Evolutionary conservation across 2,888 invertebrate genomes (phyloP).

Genomic region (Aphidius colemani): DNA sequence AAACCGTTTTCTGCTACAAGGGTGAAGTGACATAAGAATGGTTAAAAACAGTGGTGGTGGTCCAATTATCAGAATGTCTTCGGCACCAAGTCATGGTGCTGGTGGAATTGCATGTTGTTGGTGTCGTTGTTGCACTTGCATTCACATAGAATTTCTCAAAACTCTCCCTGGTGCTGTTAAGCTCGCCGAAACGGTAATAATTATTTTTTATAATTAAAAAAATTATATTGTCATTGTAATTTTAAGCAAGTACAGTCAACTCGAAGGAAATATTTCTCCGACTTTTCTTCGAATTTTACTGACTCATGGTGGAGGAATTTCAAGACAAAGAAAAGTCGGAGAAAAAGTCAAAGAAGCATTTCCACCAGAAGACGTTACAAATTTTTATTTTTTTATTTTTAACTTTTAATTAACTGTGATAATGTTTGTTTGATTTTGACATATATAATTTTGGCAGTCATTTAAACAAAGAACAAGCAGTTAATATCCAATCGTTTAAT

Average conservation of each 20-base stretch:
- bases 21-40: too few relatives aligned
- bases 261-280: too few relatives aligned
- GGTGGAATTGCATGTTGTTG: constrained; percentile 71
- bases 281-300: too few relatives aligned
- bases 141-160: constrained; percentile 77
- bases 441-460: too few relatives aligned
- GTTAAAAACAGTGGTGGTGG: constrained; percentile 43
- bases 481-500: neutral
- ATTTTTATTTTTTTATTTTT: neutral
- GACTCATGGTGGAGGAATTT: too few relatives aligned
- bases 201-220: neutral
- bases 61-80: constrained; percentile 51
- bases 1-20: too few relatives aligned
- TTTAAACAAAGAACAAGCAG: too few relatives aligned
- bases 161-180: constrained; percentile 76
- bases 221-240: neutral
- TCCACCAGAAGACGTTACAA: too few relatives aligned
- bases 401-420: constrained; percentile 1
- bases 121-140: constrained; percentile 77
- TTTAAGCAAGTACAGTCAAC: too few relatives aligned
- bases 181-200: constrained; percentile 72
- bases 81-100: constrained; percentile 47
- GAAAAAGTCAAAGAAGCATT: too few relatives aligned
- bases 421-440: too few relatives aligned
- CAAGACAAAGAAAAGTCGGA: too few relatives aligned